Percentiles rank a stretch among this genome's conserved stretches.
phyloP scores from a whole-genome alignment of 35 echinoderm and acorn worm genomes.

The Hemicentrotus pulcherrimus region DNA sequence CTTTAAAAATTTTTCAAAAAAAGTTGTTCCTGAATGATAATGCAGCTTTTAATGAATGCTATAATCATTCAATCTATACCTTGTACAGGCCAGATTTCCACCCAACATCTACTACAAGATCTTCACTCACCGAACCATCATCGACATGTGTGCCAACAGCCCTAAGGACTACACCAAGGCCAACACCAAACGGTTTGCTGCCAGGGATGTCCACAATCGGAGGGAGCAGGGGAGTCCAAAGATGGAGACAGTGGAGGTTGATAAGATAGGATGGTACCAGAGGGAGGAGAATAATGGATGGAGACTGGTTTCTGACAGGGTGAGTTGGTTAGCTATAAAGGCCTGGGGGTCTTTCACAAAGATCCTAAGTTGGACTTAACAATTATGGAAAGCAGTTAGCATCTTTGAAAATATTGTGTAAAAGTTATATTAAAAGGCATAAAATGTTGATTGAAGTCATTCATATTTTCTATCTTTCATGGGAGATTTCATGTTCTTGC shows the following conservation, averaged over 20 bases:
- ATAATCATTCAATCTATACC: no score
- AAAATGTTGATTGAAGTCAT: no score
- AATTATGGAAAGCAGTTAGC: no score
- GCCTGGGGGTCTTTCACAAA: no score
- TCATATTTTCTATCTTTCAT: no score
- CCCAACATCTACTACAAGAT: conserved; percentile 99
- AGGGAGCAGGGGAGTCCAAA: not conserved
- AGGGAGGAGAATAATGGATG: conserved; percentile 98
- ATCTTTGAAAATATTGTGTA: no score
- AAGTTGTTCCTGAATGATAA: no score
- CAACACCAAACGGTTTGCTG: conserved; percentile 71
- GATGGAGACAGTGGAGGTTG: not conserved
- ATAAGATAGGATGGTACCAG: conserved; percentile 82
- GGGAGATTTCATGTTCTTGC: no score
- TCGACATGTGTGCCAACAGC: conserved; percentile 99
- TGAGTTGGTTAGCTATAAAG: conserved; percentile 42
- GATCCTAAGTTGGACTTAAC: no score
- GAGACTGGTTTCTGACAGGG: conserved; percentile 96
- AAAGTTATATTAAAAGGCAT: no score
- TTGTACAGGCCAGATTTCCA: conserved; percentile 84
- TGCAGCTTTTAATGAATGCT: no score
- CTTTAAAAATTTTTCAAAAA: no score
- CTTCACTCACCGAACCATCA: conserved; percentile 90
- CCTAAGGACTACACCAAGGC: conserved; percentile 95
- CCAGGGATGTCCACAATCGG: conserved; percentile 94